Evolutionary conservation across 2,113 vertebrate genomes (phyloP).

Genomic region (Alethe diademata): DNA sequence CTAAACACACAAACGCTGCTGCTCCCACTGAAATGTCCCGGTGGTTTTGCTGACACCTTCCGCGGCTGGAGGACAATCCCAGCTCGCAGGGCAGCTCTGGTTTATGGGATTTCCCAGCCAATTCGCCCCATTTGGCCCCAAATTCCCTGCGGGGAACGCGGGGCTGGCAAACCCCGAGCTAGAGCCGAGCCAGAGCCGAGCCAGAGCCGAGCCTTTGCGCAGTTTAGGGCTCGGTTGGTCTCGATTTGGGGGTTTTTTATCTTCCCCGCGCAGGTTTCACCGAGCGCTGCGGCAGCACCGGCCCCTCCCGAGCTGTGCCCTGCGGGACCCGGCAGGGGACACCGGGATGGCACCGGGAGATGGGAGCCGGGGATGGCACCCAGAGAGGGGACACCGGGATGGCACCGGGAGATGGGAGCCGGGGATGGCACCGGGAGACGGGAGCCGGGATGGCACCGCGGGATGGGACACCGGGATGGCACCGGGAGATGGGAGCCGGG

Average conservation of each 20-base stretch:
- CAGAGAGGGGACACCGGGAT: rapidly evolving
- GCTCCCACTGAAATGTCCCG: rapidly evolving
- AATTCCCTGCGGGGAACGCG: rapidly evolving
- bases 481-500: neutral
- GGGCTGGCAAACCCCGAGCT: neutral
- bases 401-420: neutral
- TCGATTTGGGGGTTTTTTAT: rapidly evolving
- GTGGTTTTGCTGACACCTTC: rapidly evolving
- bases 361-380: no score
- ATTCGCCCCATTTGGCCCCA: rapidly evolving
- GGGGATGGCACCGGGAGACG: no score
- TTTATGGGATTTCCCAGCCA: rapidly evolving
- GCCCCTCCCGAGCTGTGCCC: neutral
- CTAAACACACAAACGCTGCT: rapidly evolving
- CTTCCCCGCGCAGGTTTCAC: rapidly evolving
- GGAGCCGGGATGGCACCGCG: no score
- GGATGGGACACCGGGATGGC: no score
- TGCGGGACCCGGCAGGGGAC: neutral
- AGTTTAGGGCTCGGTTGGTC: rapidly evolving
- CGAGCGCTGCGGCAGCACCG: neutral
- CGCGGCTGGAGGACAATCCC: rapidly evolving
- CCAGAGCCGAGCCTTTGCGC: rapidly evolving
- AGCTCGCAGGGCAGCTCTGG: rapidly evolving
- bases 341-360: neutral
- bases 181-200: rapidly evolving